A percentile compares a stretch with the other conserved stretches of the same genome.
These are phyloP conservation scores for Leptopilina syphax DNA, from an alignment of 2,888 invertebrate genomes.

Conservation along the genomic window DNA sequence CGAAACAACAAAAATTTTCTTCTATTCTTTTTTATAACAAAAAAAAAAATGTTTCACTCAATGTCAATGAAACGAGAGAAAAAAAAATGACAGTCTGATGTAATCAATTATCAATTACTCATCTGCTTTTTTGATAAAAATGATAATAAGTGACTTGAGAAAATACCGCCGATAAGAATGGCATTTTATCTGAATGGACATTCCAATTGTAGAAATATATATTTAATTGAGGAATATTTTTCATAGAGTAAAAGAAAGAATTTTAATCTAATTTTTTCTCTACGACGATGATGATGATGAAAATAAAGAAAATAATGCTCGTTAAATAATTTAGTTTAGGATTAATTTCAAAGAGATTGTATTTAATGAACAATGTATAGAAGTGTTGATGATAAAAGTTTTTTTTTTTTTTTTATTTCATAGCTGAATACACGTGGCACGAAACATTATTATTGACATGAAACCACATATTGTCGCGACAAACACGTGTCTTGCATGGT, in stretches of 20 bases:
- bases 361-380: too few species aligned
- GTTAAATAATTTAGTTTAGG: too few species aligned
- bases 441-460: neutral
- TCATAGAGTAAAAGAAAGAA: neutral
- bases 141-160: conserved; percentile 12
- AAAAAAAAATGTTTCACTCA: conserved; percentile 7
- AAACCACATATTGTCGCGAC: neutral
- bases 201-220: neutral
- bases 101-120: conserved; percentile 22
- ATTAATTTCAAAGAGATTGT: too few species aligned
- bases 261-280: neutral
- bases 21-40: neutral
- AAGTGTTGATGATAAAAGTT: too few species aligned
- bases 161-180: conserved; percentile 9
- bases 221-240: neutral
- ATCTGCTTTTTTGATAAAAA: neutral
- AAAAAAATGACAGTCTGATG: conserved; percentile 2
- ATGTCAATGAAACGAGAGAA: conserved; percentile 15
- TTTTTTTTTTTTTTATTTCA: neutral
- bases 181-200: conserved; percentile 9
- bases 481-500: conserved; percentile 11
- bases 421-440: conserved; percentile 15
- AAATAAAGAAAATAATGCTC: neutral
- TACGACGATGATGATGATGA: neutral
- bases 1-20: too few species aligned